Conservation (phyloP, 2,113 vertebrate species). For the Cettia cetti region DNA sequence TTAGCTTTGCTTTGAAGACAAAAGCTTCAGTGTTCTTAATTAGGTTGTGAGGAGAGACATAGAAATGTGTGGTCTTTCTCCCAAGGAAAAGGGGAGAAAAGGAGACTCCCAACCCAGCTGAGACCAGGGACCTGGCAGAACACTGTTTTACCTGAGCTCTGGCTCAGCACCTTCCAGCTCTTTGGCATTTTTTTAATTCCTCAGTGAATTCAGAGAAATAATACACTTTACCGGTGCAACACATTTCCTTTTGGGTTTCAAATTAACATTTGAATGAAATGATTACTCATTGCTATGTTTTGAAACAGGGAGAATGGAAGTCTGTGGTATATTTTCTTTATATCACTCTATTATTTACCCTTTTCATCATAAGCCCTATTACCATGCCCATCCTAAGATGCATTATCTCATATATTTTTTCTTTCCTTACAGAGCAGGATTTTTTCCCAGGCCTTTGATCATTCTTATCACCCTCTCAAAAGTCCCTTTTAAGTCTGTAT, state of each 20-base stretch:
- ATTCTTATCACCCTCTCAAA: slow-evolving; percentile 37
- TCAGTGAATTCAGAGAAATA: neutral
- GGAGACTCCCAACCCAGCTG: neutral
- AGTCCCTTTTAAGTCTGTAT: slow-evolving; percentile 36
- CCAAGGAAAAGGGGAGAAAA: neutral
- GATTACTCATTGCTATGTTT: neutral
- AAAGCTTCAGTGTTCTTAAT: neutral
- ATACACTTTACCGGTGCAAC: neutral
- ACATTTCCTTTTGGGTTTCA: neutral
- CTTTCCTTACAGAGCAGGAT: neutral
- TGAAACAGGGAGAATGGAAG: neutral
- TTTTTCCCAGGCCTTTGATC: slow-evolving; percentile 41
- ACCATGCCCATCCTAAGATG: neutral
- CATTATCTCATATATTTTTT: neutral
- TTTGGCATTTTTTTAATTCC: neutral
- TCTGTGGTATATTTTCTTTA: slow-evolving; percentile 36
- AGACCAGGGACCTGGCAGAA: neutral
- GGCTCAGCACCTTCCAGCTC: neutral
- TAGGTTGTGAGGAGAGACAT: neutral
- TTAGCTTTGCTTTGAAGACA: slow-evolving; percentile 16
- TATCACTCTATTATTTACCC: slow-evolving; percentile 2
- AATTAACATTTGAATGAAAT: slow-evolving; percentile 14
- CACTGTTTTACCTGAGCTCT: neutral
- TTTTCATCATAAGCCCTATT: slow-evolving; percentile 16
- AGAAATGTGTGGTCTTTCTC: neutral